These are phyloP conservation scores for Rhimphoctona megacephalus DNA, from an alignment of 2,888 invertebrate species.

Conservation along the genomic window DNA sequence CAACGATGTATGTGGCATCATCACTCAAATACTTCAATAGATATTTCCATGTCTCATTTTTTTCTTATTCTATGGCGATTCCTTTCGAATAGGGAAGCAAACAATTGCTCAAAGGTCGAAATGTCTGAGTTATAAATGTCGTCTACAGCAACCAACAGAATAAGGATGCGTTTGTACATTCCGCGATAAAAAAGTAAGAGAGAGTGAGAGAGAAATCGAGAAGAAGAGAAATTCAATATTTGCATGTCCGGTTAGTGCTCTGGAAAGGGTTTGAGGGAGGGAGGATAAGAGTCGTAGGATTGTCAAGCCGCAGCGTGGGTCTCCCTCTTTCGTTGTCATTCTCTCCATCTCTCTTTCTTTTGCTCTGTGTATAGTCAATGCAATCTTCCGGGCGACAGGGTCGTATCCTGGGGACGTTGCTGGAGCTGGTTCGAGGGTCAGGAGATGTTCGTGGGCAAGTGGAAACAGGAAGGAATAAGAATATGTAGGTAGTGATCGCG, in stretches of 20 bases:
- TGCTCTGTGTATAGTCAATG: conserved; percentile 54
- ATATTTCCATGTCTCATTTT: background rate
- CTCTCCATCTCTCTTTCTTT: conserved; percentile 24
- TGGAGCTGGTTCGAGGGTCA: conserved; percentile 61
- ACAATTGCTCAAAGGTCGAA: conserved; percentile 49
- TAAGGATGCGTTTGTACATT: conserved; percentile 42
- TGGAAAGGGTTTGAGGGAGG: conserved; percentile 29
- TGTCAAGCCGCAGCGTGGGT: conserved; percentile 60
- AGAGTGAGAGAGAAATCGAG: conserved; percentile 37
- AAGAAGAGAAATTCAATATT: conserved; percentile 77
- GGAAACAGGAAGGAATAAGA: conserved; percentile 53
- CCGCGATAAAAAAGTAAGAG: background rate
- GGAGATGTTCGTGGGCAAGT: conserved; percentile 54
- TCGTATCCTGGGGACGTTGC: conserved; percentile 66
- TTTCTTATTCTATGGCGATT: conserved; percentile 22
- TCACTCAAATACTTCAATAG: background rate
- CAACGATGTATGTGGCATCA: too few relatives aligned
- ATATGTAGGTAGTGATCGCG: conserved; percentile 51
- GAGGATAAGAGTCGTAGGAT: conserved; percentile 50
- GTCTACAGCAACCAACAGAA: conserved; percentile 27
- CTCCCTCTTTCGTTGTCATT: conserved; percentile 36
- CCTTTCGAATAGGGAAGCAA: conserved; percentile 6
- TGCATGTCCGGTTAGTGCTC: conserved; percentile 75
- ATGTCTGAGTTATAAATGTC: conserved; percentile 53
- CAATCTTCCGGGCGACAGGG: conserved; percentile 72